Conservation (phyloP, 1,140 invertebrate species). For the Macrobrachium nipponense region DNA sequence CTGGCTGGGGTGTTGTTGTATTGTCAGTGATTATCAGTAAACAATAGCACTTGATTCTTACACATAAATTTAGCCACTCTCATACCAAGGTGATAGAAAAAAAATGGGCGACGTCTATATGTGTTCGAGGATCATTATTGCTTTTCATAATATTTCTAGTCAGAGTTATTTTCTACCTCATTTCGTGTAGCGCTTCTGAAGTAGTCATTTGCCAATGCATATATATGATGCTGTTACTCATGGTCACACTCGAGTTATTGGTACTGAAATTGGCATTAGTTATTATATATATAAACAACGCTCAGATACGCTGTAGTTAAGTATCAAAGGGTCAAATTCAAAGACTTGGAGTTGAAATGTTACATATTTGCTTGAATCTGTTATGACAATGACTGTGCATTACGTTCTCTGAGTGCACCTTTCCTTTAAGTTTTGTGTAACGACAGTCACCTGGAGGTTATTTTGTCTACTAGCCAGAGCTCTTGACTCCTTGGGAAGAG, state of each 20-base stretch:
- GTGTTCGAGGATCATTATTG: background rate
- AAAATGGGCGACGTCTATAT: background rate
- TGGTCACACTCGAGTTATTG: background rate
- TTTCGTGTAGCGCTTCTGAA: background rate
- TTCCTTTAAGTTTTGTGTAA: too few species aligned
- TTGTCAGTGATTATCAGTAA: conserved; percentile 7
- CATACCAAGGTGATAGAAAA: background rate
- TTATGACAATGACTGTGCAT: too few species aligned
- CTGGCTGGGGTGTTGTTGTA: conserved; percentile 4
- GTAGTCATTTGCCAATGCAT: background rate
- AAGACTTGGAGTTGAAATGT: too few species aligned
- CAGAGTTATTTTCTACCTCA: conserved; percentile 21
- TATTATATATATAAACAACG: too few species aligned
- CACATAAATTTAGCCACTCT: background rate
- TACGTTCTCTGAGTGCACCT: too few species aligned
- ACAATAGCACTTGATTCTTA: background rate
- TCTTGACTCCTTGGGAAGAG: background rate
- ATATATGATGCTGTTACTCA: background rate
- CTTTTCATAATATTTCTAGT: conserved; percentile 22
- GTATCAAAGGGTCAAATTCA: too few species aligned
- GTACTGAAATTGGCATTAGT: too few species aligned
- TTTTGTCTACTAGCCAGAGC: background rate
- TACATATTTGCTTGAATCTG: too few species aligned
- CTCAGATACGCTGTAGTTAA: too few species aligned
- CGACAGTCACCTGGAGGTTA: too few species aligned